These are phyloP conservation scores for Brachypterus glaber DNA, from an alignment of 2,888 invertebrate genomes.

Conservation along the genomic window DNA sequence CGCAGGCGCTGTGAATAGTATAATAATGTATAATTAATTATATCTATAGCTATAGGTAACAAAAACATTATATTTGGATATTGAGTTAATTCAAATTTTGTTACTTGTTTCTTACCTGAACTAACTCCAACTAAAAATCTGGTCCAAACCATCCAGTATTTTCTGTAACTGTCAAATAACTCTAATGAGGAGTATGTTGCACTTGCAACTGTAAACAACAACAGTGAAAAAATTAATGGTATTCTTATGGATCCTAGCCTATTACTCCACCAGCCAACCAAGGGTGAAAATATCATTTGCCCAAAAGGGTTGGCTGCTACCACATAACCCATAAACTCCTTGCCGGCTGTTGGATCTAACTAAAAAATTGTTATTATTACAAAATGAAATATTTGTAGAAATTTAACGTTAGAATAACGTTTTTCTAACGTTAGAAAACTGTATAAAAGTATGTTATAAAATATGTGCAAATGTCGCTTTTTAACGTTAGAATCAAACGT, in stretches of 20 bases:
- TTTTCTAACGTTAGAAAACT: too few species aligned
- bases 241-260: constrained; percentile 59
- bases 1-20: too few species aligned
- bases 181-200: constrained; percentile 67
- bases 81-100: too few species aligned
- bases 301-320: constrained; percentile 82
- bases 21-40: too few species aligned
- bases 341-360: constrained; percentile 70
- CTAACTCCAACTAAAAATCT: constrained; percentile 76
- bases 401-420: too few species aligned
- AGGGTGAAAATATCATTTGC: constrained; percentile 76
- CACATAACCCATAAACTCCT: constrained; percentile 73
- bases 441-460: too few species aligned
- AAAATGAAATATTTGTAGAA: too few species aligned
- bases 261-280: constrained; percentile 80
- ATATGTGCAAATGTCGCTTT: too few species aligned
- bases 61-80: too few species aligned
- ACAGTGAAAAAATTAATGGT: constrained; percentile 61
- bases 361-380: too few species aligned
- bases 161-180: constrained; percentile 50
- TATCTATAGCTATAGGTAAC: too few species aligned
- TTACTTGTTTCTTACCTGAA: constrained; percentile 64
- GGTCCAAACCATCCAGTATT: constrained; percentile 66
- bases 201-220: constrained; percentile 64
- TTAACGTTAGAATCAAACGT: too few species aligned